These are phyloP conservation scores for Athene noctua DNA, from an alignment of 2,113 vertebrate species.

Conservation along the genomic window DNA sequence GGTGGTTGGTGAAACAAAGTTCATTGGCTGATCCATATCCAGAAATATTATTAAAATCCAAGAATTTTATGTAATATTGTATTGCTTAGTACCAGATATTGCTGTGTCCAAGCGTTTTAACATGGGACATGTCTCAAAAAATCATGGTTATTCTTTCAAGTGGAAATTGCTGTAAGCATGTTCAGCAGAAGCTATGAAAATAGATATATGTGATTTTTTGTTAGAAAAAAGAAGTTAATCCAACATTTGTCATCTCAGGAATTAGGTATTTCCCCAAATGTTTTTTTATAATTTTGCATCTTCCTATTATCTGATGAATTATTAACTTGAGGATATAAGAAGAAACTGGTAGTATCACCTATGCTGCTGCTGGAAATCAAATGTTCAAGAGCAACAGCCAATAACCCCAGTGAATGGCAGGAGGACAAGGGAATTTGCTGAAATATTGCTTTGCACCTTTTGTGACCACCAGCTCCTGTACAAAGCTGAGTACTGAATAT, in stretches of 20 bases:
- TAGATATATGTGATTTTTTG: neutral
- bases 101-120: neutral
- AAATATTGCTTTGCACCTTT: neutral
- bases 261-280: neutral
- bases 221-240: neutral
- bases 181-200: neutral
- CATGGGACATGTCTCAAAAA: neutral
- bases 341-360: neutral
- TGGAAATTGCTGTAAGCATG: neutral
- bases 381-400: neutral
- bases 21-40: slow-evolving; percentile 63
- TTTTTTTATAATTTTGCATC: neutral
- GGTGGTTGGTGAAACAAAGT: slow-evolving; percentile 39
- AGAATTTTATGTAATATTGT: neutral
- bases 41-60: slow-evolving; percentile 50
- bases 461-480: neutral
- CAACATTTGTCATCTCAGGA: neutral
- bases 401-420: neutral
- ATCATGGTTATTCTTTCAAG: neutral
- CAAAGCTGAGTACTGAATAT: neutral
- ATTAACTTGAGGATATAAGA: neutral
- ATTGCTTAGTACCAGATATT: neutral
- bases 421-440: slow-evolving; percentile 8
- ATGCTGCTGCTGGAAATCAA: neutral
- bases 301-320: neutral